These are phyloP conservation scores for Oreochromis grahami DNA, from an alignment of 2,797 vertebrate genomes.

Conservation along the genomic window DNA sequence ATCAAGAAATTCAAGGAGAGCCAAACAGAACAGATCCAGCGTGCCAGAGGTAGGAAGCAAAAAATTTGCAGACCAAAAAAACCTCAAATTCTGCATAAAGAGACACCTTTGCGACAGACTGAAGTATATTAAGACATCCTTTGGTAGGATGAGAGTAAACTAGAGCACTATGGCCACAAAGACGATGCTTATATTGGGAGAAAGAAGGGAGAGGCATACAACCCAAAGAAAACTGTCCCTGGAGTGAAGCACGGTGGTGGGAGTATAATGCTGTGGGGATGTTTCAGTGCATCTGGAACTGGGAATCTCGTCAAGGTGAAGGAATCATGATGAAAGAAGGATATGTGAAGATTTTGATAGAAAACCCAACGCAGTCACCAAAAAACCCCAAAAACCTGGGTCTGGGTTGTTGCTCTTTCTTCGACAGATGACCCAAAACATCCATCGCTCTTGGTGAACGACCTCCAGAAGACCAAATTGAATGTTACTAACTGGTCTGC, in stretches of 20 bases:
- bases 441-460: not conserved
- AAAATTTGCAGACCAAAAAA: not conserved
- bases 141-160: not conserved
- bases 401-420: not conserved
- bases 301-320: not conserved
- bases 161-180: not conserved
- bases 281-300: not conserved
- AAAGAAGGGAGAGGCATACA: not conserved
- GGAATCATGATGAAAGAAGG: not conserved
- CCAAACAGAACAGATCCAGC: not conserved
- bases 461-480: not conserved
- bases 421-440: not conserved
- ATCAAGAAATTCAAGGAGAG: not conserved
- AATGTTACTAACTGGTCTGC: not conserved
- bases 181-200: not conserved
- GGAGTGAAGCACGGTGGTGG: not conserved
- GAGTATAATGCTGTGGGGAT: not conserved
- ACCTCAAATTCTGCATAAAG: rapidly evolving
- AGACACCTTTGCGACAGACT: not conserved
- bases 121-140: not conserved
- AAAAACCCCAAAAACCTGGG: not conserved
- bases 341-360: not conserved
- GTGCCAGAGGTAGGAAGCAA: not conserved
- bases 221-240: not conserved
- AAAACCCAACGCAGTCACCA: not conserved